Percentiles rank a stretch among this genome's conserved stretches.
Evolutionary conservation across 2,113 vertebrate genomes (phyloP).

Genomic region (Leptosomus discolor): DNA sequence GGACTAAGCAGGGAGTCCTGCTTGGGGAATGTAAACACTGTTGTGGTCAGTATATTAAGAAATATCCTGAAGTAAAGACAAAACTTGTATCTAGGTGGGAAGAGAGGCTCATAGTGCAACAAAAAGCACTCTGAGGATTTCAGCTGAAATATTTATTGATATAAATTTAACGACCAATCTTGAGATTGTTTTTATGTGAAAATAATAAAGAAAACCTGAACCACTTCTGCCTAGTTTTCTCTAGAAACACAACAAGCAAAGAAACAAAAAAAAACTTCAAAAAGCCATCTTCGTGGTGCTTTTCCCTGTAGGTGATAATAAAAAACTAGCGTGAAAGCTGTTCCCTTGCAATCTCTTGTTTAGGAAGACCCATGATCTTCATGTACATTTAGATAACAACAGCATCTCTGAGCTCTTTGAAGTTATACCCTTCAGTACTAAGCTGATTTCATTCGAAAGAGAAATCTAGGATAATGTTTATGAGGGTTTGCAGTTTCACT

Average conservation of each 20-base stretch:
- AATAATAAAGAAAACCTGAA: background rate
- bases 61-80: conserved; percentile 19
- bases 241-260: background rate
- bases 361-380: background rate
- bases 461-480: conserved; percentile 33
- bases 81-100: background rate
- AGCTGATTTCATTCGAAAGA: conserved; percentile 30
- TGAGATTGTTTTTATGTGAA: background rate
- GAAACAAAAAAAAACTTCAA: background rate
- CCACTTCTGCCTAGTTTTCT: background rate
- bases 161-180: background rate
- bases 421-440: background rate
- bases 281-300: background rate
- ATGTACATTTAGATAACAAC: background rate
- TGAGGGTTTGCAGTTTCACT: conserved; percentile 29
- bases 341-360: background rate
- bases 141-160: conserved; percentile 3
- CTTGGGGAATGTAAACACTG: conserved; percentile 33
- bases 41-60: conserved; percentile 42
- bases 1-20: conserved; percentile 34
- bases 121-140: background rate
- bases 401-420: conserved; percentile 13
- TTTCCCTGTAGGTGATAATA: background rate
- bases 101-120: background rate
- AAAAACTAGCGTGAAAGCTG: background rate